Conservation (phyloP, 2,113 vertebrate species). For the human (Homo sapiens) region DNA sequence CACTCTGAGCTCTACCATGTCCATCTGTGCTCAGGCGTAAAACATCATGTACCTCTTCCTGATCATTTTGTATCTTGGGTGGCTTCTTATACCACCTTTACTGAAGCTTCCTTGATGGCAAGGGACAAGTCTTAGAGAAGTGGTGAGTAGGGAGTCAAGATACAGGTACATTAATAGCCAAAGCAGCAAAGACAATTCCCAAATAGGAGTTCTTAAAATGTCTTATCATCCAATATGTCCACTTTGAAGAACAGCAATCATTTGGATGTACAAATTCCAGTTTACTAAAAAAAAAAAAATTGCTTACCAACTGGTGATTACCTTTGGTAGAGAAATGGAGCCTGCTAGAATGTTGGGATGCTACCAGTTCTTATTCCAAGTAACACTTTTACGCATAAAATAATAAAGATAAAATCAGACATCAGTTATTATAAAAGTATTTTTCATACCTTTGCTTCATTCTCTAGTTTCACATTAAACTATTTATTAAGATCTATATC, state of each 20-base stretch:
- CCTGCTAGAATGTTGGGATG: not conserved
- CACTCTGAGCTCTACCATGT: not conserved
- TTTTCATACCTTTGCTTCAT: not conserved
- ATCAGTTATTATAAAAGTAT: not conserved
- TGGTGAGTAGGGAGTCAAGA: not conserved
- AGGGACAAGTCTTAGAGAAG: not conserved
- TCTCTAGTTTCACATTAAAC: conserved; percentile 18
- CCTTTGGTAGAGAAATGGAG: not conserved
- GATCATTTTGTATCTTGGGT: not conserved
- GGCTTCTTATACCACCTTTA: not conserved
- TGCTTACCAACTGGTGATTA: not conserved
- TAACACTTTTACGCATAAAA: not conserved
- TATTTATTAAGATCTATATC: not conserved
- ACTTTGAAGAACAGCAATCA: not conserved
- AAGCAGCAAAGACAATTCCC: not conserved
- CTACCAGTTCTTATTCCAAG: not conserved
- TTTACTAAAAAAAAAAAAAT: not conserved
- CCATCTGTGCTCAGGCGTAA: accelerated
- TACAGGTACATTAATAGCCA: not conserved
- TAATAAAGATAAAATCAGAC: not conserved
- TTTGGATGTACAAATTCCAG: not conserved
- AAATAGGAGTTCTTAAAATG: not conserved
- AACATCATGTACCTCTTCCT: accelerated
- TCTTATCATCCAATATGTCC: not conserved
- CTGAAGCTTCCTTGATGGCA: not conserved